phyloP scores from a whole-genome alignment of 2,113 vertebrate genomes.

The Silurus glanis region DNA sequence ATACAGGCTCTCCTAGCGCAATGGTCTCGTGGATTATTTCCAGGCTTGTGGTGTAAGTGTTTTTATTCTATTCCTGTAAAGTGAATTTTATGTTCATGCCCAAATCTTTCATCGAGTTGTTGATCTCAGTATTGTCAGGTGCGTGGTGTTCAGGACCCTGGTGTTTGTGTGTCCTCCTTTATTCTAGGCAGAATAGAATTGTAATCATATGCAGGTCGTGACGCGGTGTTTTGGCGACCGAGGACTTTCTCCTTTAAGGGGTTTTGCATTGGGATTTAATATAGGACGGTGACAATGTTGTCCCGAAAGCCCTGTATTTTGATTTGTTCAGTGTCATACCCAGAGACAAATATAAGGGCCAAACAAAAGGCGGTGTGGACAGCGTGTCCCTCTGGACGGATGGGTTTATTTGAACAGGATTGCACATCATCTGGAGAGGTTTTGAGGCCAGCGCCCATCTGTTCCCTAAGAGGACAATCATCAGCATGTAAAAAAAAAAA shows the following conservation, averaged over 20 bases:
- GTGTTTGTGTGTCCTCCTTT: slow-evolving; percentile 36
- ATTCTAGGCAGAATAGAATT: slow-evolving; percentile 45
- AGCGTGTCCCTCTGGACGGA: background rate
- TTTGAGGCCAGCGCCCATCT: background rate
- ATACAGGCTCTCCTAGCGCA: slow-evolving; percentile 75
- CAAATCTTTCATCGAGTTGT: background rate
- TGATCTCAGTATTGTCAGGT: slow-evolving; percentile 13
- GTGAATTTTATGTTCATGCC: background rate
- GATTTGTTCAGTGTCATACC: background rate
- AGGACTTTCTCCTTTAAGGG: background rate
- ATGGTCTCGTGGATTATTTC: slow-evolving; percentile 99
- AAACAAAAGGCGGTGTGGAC: slow-evolving; percentile 41
- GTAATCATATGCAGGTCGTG: slow-evolving; percentile 37
- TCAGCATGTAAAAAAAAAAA: background rate
- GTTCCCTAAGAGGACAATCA: background rate
- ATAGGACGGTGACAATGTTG: background rate
- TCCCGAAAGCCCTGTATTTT: background rate
- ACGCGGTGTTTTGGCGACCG: background rate
- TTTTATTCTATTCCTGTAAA: slow-evolving; percentile 13
- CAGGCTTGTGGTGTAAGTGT: slow-evolving; percentile 97
- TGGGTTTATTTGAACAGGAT: background rate
- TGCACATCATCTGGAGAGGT: background rate
- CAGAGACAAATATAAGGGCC: slow-evolving; percentile 12
- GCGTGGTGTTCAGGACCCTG: slow-evolving; percentile 35
- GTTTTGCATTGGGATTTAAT: background rate